Evolutionary conservation across 2,797 vertebrate genomes (phyloP).

Genomic region (Lophura swinhoii): DNA sequence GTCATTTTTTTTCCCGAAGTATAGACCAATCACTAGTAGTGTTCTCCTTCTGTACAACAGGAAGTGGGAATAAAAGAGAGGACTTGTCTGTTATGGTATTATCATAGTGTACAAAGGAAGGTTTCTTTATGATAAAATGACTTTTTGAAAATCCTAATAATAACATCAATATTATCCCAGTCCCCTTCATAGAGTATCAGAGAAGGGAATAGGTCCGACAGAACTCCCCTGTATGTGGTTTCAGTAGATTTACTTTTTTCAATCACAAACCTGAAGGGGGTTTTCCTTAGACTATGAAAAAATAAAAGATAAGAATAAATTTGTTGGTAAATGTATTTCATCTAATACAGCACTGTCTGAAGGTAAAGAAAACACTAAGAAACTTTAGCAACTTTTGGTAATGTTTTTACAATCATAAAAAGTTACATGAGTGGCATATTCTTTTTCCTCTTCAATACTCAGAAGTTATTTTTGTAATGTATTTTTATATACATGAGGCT

Average conservation of each 20-base stretch:
- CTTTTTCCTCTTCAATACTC: not conserved
- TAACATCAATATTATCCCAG: not conserved
- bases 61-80: not conserved
- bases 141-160: slow-evolving; percentile 4
- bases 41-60: not conserved
- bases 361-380: not conserved
- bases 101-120: not conserved
- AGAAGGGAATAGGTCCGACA: slow-evolving; percentile 4
- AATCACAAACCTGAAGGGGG: not conserved
- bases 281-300: not conserved
- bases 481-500: not conserved
- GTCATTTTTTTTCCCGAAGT: not conserved
- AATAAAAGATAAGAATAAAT: not conserved
- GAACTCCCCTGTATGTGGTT: not conserved
- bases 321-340: not conserved
- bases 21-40: not conserved
- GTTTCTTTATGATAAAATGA: not conserved
- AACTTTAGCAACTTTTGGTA: not conserved
- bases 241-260: not conserved
- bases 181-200: not conserved
- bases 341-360: not conserved
- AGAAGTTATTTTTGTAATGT: not conserved
- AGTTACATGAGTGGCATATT: not conserved
- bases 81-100: not conserved
- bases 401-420: not conserved